A percentile compares a stretch with the other conserved stretches of the same genome.
phyloP scores from a whole-genome alignment of 1,140 invertebrate genomes.

The Meloidogyne hapla region DNA sequence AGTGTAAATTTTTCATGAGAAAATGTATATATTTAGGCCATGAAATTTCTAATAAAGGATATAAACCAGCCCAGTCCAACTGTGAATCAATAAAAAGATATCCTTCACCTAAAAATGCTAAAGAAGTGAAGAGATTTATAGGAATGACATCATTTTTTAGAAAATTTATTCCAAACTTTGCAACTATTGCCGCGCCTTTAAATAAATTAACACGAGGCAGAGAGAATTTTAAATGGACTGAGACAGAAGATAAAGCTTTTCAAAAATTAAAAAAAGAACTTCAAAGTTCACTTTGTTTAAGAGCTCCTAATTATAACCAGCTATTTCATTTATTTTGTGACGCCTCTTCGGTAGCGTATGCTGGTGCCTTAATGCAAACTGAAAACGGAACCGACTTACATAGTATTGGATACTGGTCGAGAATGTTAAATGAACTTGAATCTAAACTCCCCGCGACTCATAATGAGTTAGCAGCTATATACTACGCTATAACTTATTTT shows the following conservation, averaged over 20 bases:
- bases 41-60: background rate
- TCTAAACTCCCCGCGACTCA: background rate
- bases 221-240: background rate
- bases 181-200: background rate
- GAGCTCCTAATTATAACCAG: background rate
- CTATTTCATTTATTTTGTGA: slow-evolving; percentile 2
- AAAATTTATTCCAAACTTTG: background rate
- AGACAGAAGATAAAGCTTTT: background rate
- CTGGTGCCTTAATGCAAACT: background rate
- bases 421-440: background rate
- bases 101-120: slow-evolving; percentile 4
- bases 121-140: slow-evolving; percentile 8
- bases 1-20: background rate
- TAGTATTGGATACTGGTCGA: background rate
- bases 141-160: slow-evolving; percentile 3
- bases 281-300: background rate
- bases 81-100: background rate
- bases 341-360: background rate
- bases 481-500: background rate
- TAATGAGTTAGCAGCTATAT: background rate
- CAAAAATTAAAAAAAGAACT: background rate
- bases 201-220: background rate
- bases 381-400: background rate
- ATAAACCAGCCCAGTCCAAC: background rate
- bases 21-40: slow-evolving; percentile 10